A percentile compares a stretch with the other conserved stretches of the same genome.
Conservation (phyloP, 2,113 vertebrate species). For the Ceyx melanurus region DNA sequence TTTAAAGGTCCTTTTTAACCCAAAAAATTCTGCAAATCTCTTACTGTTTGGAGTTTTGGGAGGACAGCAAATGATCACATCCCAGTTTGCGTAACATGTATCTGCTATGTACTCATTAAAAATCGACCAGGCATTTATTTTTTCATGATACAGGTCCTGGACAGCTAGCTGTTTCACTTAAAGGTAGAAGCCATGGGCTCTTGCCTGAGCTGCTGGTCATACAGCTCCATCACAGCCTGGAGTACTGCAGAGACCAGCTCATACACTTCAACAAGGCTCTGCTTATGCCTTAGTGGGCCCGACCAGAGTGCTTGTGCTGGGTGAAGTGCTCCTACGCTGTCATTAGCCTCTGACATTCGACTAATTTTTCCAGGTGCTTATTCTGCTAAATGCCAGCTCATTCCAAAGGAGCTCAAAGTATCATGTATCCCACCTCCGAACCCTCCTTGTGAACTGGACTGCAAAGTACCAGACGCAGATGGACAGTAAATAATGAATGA, state of each 20-base stretch:
- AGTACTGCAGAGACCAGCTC: not conserved
- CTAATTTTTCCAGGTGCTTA: not conserved
- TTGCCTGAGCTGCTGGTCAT: not conserved
- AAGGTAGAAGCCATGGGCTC: not conserved
- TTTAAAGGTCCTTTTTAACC: not conserved
- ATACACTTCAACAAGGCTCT: not conserved
- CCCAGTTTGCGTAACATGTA: not conserved
- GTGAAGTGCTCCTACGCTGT: not conserved
- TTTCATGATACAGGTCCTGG: not conserved
- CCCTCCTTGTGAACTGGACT: fast-evolving
- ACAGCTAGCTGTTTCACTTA: not conserved
- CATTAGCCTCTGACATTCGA: fast-evolving
- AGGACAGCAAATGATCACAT: not conserved
- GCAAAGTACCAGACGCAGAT: not conserved
- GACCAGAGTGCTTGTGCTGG: not conserved
- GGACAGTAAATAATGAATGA: not conserved
- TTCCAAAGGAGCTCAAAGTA: not conserved
- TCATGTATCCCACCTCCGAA: fast-evolving
- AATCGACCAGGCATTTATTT: not conserved
- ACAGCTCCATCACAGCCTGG: not conserved
- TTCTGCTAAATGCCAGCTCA: not conserved
- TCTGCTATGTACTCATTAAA: not conserved
- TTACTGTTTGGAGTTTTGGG: not conserved
- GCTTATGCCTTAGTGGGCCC: fast-evolving
- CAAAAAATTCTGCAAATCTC: not conserved